phyloP scores from a whole-genome alignment of 1,140 invertebrate species.

The Caenorhabditis tropicalis region DNA sequence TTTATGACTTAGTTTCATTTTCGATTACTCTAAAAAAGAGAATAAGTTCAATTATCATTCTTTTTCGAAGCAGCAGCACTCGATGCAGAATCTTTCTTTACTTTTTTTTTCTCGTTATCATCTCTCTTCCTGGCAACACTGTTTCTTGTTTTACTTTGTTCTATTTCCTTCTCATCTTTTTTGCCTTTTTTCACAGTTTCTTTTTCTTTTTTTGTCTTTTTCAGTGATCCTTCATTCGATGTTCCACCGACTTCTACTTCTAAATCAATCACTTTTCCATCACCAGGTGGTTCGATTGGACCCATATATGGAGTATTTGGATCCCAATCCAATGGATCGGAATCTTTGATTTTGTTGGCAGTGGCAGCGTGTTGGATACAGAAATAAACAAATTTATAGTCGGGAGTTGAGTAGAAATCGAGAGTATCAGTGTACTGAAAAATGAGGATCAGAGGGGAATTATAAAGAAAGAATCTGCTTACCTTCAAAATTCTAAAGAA shows the following conservation, averaged over 20 bases:
- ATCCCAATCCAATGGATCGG: slow-evolving; percentile 56
- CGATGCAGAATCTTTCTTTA: not conserved
- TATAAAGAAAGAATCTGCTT: not conserved
- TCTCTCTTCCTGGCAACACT: not conserved
- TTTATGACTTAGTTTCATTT: no score
- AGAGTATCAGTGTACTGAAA: slow-evolving; percentile 50
- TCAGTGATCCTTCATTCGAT: not conserved
- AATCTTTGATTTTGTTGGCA: slow-evolving; percentile 22
- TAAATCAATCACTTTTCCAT: slow-evolving; percentile 34
- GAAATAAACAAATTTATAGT: slow-evolving; percentile 53
- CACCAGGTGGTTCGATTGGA: slow-evolving; percentile 13
- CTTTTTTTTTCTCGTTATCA: not conserved
- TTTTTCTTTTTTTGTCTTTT: not conserved
- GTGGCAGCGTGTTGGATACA: slow-evolving; percentile 50
- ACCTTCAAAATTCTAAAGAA: slow-evolving; percentile 49
- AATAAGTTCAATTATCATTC: no score
- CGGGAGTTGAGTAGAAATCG: slow-evolving; percentile 50
- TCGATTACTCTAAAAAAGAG: no score
- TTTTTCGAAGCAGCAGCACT: not conserved
- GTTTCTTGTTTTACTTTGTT: not conserved
- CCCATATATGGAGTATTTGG: not conserved
- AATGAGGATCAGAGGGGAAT: not conserved
- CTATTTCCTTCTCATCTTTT: not conserved
- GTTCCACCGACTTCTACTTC: not conserved
- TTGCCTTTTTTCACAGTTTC: not conserved